These are phyloP conservation scores for Hippoglossus stenolepis DNA, from an alignment of 2,113 vertebrate species.

Conservation along the genomic window DNA sequence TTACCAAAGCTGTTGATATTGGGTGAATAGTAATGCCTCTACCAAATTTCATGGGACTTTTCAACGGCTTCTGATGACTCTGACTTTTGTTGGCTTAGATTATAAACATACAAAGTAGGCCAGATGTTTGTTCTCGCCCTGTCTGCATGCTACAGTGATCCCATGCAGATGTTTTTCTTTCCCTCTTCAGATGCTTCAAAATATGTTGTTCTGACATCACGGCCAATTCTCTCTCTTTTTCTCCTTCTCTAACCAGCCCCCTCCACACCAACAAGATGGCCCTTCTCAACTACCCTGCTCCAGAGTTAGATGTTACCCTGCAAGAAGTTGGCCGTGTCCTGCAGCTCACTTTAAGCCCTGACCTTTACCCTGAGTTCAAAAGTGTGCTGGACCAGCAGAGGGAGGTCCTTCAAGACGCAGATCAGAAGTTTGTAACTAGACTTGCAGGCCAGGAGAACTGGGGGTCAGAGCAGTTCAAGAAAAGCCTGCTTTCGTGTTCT, in stretches of 20 bases:
- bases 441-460: constrained; percentile 79
- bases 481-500: constrained; percentile 70
- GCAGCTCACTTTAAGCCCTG: constrained; percentile 79
- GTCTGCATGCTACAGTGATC: neutral
- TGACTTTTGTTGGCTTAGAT: too few species aligned
- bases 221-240: neutral
- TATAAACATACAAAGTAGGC: too few species aligned
- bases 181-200: neutral
- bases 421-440: constrained; percentile 51
- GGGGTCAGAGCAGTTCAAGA: constrained; percentile 84
- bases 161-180: neutral
- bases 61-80: too few species aligned
- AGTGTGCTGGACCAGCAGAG: constrained; percentile 70
- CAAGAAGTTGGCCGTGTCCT: constrained; percentile 81
- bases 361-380: constrained; percentile 76
- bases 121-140: neutral
- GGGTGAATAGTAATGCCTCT: too few species aligned
- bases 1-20: too few species aligned
- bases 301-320: constrained; percentile 80
- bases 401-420: constrained; percentile 67
- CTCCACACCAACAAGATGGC: constrained; percentile 73
- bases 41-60: too few species aligned
- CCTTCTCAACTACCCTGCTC: constrained; percentile 81
- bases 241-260: constrained; percentile 12
- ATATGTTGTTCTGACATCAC: neutral